Percentiles rank a stretch among this genome's conserved stretches.
phyloP scores from a whole-genome alignment of 2,797 vertebrate genomes.

The Hybognathus amarus region DNA sequence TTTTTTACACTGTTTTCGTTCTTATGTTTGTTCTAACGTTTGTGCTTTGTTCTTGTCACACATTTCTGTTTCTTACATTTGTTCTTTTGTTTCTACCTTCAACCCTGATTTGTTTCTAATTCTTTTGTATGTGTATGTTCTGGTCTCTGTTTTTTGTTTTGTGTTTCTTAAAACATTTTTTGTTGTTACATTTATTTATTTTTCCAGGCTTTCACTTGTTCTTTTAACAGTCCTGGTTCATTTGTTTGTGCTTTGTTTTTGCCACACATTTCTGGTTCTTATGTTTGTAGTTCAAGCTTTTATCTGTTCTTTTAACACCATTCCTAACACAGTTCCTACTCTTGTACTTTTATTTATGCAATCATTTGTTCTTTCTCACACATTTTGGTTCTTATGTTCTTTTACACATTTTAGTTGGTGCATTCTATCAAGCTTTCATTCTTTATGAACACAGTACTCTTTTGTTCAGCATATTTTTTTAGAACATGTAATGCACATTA shows the following conservation, averaged over 20 bases:
- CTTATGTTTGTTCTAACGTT: not conserved
- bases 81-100: not conserved
- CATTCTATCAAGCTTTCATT: not conserved
- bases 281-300: not conserved
- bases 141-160: not conserved
- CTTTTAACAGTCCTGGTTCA: not conserved
- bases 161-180: not conserved
- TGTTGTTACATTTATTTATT: not conserved
- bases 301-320: not conserved
- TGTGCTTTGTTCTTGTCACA: not conserved
- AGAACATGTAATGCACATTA: not conserved
- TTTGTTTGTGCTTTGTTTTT: not conserved
- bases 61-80: not conserved
- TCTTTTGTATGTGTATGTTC: not conserved
- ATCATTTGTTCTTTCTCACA: not conserved
- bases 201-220: not conserved
- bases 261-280: not conserved
- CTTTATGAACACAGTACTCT: not conserved
- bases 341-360: not conserved
- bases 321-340: not conserved
- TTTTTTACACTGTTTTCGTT: not conserved
- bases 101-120: not conserved
- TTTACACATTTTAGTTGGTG: not conserved
- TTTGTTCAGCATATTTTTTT: not conserved
- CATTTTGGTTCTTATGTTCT: not conserved